Evolutionary conservation across 2,797 vertebrate genomes (phyloP).

Genomic region (Spinus pinus): DNA sequence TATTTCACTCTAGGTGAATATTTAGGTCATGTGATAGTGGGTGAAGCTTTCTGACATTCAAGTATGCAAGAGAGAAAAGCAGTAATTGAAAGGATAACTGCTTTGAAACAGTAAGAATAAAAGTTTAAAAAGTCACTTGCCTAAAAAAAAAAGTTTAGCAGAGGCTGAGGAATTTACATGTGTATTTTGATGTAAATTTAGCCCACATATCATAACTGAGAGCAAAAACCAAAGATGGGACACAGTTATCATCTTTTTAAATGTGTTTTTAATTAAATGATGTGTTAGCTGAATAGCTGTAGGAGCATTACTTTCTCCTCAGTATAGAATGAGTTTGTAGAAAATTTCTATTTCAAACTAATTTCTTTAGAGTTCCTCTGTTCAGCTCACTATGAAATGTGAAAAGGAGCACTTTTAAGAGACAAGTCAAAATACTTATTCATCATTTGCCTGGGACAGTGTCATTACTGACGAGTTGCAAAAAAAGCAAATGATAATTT

Average conservation of each 20-base stretch:
- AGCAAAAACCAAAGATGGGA: not conserved
- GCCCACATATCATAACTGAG: not conserved
- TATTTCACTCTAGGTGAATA: constrained; percentile 39
- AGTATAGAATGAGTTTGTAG: not conserved
- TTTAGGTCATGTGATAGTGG: constrained; percentile 58
- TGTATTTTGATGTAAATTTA: constrained; percentile 61
- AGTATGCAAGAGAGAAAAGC: constrained; percentile 26
- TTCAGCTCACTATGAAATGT: not conserved
- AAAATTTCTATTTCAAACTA: not conserved
- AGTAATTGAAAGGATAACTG: constrained; percentile 54
- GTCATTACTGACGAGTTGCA: not conserved
- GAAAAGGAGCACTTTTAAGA: not conserved
- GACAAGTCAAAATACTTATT: not conserved
- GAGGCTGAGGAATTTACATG: constrained; percentile 24
- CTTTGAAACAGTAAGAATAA: constrained; percentile 48
- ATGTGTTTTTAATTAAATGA: not conserved
- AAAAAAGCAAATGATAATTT: not conserved
- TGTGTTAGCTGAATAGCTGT: not conserved
- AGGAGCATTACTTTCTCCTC: not conserved
- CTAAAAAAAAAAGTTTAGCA: constrained; percentile 27
- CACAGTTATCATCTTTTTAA: not conserved
- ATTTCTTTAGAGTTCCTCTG: not conserved
- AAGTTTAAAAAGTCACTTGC: constrained; percentile 40
- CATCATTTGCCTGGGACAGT: not conserved
- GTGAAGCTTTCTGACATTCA: constrained; percentile 50